These are phyloP conservation scores for Formica selysi DNA, from an alignment of 1,140 invertebrate species.

Conservation along the genomic window DNA sequence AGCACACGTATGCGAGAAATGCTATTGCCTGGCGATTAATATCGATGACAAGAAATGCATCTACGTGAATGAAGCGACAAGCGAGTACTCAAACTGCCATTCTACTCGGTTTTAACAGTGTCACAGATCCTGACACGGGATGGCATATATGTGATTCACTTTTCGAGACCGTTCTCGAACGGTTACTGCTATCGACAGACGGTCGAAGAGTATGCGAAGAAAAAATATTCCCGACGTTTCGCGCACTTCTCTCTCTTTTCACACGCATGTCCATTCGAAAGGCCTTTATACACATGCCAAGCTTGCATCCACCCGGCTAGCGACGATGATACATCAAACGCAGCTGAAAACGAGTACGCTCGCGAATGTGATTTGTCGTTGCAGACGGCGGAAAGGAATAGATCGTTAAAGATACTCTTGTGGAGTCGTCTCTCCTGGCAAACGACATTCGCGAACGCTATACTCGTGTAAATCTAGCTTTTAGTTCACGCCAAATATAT, in stretches of 20 bases:
- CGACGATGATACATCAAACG: conserved; percentile 68
- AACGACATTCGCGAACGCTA: not conserved
- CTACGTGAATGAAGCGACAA: conserved; percentile 40
- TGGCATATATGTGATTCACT: conserved; percentile 38
- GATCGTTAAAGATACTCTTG: conserved; percentile 59
- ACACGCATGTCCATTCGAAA: conserved; percentile 32
- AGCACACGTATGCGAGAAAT: not conserved
- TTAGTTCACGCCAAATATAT: conserved; percentile 5
- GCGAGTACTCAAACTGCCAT: conserved; percentile 69
- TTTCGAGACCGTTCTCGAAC: conserved; percentile 60
- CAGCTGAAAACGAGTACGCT: conserved; percentile 65
- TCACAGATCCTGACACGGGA: conserved; percentile 62
- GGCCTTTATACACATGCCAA: conserved; percentile 31
- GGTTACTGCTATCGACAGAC: conserved; percentile 72
- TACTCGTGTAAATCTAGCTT: not conserved
- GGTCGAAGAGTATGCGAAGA: conserved; percentile 48
- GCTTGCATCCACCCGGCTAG: conserved; percentile 11
- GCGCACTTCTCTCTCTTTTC: not conserved
- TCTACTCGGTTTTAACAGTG: conserved; percentile 56
- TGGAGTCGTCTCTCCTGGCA: not conserved
- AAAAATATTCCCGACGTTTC: conserved; percentile 69
- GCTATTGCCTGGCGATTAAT: conserved; percentile 41
- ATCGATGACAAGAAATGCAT: conserved; percentile 52
- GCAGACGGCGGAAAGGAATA: conserved; percentile 28
- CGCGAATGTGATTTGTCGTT: conserved; percentile 72